Evolutionary conservation across 2,797 vertebrate species (phyloP), one percentile per base, ranked within the genome.

Genomic region (Myotis daubentonii): DNA sequence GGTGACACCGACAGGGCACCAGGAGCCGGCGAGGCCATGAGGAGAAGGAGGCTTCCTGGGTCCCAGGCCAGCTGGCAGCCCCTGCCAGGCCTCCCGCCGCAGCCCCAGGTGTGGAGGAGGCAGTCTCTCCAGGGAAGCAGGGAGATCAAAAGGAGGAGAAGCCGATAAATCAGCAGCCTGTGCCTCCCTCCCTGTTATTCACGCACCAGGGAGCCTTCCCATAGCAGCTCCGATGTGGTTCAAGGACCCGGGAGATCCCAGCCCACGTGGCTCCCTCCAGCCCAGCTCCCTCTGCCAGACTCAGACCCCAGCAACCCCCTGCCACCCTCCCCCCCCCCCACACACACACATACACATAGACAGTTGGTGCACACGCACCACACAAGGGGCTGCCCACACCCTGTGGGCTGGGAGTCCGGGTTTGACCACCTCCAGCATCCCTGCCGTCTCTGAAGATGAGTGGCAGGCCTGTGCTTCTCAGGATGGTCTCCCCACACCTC

Each of bases 131-230:
- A 15, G 81, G 82, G 81, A 62, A 87, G 28, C 15, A 7, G 55
- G 55, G 72, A 71, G 83, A 91, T 85, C 93, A 90, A 74, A 88
- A n/a, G 72, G 72, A 62, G 68, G 16, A 78, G n/a, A 28, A 7
- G n/a, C n/a, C 8, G 3, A 20, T 91, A 92, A 95, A 94, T 94
- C 85, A 93, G 36, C 79, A 16, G 16, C 6, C 1, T 33, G 36
- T 5, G 96, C 93, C 89, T 96, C 94, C 91, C 78, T 57, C 57
- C 53, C 44, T 41, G 44, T 68, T 81, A 68, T 88, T 94, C 94
- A 94, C 2, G 82, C 94, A 91, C 93, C 93, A 68, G n/a, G 72
- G 87, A 82, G 80, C 92, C 93, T 95, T 94, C 89, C 87, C 94
- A 94, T 17, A 89, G 74, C 78, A 3, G 55, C 75, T 84, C 23